A percentile compares a stretch with the other conserved stretches of the same genome.
phyloP scores from a whole-genome alignment of 2,888 invertebrate species.

The Parascotia fuliginaria region DNA sequence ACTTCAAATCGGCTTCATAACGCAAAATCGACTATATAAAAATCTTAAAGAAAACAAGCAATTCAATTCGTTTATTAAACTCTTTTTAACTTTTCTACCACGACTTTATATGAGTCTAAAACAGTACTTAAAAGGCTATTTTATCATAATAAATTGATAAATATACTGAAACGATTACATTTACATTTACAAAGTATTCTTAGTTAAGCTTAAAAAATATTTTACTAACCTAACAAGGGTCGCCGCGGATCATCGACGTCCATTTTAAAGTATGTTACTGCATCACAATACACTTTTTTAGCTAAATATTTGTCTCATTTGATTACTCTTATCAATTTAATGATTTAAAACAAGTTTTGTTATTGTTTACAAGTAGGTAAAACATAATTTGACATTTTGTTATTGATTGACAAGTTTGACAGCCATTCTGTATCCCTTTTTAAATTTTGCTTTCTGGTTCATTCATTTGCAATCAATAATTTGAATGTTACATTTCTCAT shows the following conservation, averaged over 20 bases:
- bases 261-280: constrained; percentile 42
- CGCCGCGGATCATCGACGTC: constrained; percentile 56
- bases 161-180: background rate
- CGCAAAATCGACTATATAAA: no score
- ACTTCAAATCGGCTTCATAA: no score
- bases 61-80: no score
- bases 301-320: constrained; percentile 18
- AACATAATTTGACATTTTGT: constrained; percentile 7
- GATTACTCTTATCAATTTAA: constrained; percentile 33
- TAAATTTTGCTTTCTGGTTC: no score
- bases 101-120: no score
- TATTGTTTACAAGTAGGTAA: constrained; percentile 29
- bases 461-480: no score
- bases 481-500: no score
- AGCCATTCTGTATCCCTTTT: no score
- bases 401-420: background rate
- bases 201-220: background rate
- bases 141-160: background rate
- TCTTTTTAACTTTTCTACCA: no score
- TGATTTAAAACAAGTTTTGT: constrained; percentile 35
- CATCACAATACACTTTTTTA: constrained; percentile 14
- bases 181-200: no score
- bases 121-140: no score
- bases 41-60: no score
- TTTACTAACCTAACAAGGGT: constrained; percentile 54